Conservation (phyloP, 1,140 invertebrate genomes). For the Bombyx mori region ASM3026992v2 NC_085121.1:2301001-2301500, state of each 20-base stretch:
- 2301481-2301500: no score
- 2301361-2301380: background rate
- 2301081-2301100: no score
- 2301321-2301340: slow-evolving; percentile 6
- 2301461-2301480: no score
- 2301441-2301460: no score
- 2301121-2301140: no score
- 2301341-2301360: background rate
- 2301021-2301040: no score
- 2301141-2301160: no score
- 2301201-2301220: slow-evolving; percentile 71
- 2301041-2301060: no score
- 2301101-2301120: no score
- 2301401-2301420: background rate
- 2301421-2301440: no score
- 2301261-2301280: slow-evolving; percentile 81
- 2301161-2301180: background rate
- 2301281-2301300: slow-evolving; percentile 14
- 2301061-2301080: no score
- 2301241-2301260: slow-evolving; percentile 80
- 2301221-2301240: slow-evolving; percentile 75
- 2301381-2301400: background rate
- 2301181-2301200: slow-evolving; percentile 5
- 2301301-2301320: slow-evolving; percentile 12
- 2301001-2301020: no score